Evolutionary conservation across 1,140 invertebrate genomes (phyloP).

Genomic region (Tribolium castaneum): DNA sequence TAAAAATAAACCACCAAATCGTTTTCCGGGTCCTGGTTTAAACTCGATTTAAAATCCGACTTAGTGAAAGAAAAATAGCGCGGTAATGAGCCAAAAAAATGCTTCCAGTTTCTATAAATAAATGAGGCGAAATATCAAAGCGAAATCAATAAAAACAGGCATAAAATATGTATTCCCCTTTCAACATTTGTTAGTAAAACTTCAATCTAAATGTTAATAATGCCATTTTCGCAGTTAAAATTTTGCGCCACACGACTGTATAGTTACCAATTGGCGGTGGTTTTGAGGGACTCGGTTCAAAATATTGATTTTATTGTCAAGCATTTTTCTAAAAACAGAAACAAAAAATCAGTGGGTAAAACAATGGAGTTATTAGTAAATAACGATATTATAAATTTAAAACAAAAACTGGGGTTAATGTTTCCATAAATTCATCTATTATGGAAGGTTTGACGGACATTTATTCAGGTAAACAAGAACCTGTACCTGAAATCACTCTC

Average conservation of each 20-base stretch:
- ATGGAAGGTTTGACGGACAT: too few species aligned
- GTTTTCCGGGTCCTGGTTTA: constrained; percentile 13
- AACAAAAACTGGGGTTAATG: too few species aligned
- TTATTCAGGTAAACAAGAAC: too few species aligned
- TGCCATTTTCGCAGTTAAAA: neutral
- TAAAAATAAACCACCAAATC: neutral
- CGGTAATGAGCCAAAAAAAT: neutral
- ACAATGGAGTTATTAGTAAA: too few species aligned
- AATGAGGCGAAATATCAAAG: neutral
- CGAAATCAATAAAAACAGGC: too few species aligned
- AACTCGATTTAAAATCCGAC: neutral
- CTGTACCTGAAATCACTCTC: too few species aligned
- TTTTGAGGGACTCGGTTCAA: neutral
- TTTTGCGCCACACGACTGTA: neutral
- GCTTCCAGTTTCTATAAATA: neutral
- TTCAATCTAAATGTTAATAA: too few species aligned
- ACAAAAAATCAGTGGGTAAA: neutral
- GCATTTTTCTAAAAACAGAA: neutral
- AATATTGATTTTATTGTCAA: neutral
- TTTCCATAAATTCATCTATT: too few species aligned
- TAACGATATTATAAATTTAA: too few species aligned
- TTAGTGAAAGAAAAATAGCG: neutral
- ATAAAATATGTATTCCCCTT: too few species aligned
- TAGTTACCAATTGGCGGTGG: neutral
- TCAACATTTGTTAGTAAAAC: too few species aligned